These are phyloP conservation scores for Sorex fumeus DNA, from an alignment of 2,113 vertebrate species.

Conservation along the genomic window DNA sequence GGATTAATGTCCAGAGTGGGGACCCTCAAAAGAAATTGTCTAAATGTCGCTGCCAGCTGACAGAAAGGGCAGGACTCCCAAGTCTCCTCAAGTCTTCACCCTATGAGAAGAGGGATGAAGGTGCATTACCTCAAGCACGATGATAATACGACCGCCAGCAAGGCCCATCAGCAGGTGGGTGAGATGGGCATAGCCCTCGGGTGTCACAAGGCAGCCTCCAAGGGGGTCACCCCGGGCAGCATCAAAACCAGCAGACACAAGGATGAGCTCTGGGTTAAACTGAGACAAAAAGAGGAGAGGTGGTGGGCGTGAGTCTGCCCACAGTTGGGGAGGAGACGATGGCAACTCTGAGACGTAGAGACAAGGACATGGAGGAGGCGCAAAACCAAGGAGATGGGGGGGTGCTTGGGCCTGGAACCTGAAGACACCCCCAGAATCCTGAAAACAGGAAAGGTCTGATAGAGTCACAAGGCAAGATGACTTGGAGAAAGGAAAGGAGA, in stretches of 20 bases:
- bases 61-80: background rate
- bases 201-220: slow-evolving; percentile 93
- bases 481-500: background rate
- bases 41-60: background rate
- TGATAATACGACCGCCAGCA: slow-evolving; percentile 90
- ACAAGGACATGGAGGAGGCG: background rate
- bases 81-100: slow-evolving; percentile 7
- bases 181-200: slow-evolving; percentile 94
- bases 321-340: background rate
- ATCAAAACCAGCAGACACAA: slow-evolving; percentile 95
- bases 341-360: background rate
- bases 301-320: background rate
- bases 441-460: background rate
- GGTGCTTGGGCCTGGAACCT: background rate
- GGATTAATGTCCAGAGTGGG: background rate
- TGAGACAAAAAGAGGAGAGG: slow-evolving; percentile 77
- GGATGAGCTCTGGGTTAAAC: slow-evolving; percentile 94
- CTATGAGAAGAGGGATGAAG: background rate
- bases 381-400: slow-evolving; percentile 24
- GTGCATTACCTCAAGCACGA: slow-evolving; percentile 92
- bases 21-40: slow-evolving; percentile 13
- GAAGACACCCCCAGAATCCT: background rate
- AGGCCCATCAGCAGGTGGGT: slow-evolving; percentile 93
- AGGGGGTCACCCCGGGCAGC: slow-evolving; percentile 94
- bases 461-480: background rate